Evolutionary conservation across 1,140 invertebrate genomes (phyloP), one percentile per base, ranked within the genome.

Genomic region (Mya arenaria): DNA sequence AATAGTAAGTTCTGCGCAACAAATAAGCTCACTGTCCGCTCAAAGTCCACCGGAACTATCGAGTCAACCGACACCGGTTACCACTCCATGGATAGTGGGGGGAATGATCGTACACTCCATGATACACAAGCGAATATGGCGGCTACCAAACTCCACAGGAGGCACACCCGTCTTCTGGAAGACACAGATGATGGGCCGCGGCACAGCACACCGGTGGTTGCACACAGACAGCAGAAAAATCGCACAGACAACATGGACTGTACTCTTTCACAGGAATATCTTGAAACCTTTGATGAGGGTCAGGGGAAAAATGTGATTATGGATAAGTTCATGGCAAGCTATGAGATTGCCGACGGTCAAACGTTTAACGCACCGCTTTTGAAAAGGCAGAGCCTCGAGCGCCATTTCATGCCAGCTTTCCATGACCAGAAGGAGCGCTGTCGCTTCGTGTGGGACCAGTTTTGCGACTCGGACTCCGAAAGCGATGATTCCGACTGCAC

Each of bases 321-420:
- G 25, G 41, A 80, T 30, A 80, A 80, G 34, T 80, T 80, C 66
- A 80, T 80, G 77, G 77, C 65, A n/a, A 66, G 71, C 56, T 66
- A 80, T 30, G 41, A 48, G 0, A n/a, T 44, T 1, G 3, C 28
- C 4, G 74, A 28, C 10, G n/a, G 28, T 44, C 48, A 32, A 23
- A 62, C 44, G n/a, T 19, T 34, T 19, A 8, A 36, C 15, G n/a
- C 10, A 36, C 19, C 44, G 13, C 8, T 32, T 15, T 30, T n/a
- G 19, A 56, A 52, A 36, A 1, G 65, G 10, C 30, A 23, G n/a
- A 25, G 28, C 19, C 8, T 25, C 19, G 32, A 52, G 10, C 23
- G 68, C 4, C 28, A 73, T 15, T 5, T 25, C 44, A n/a, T 48
- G 28, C 69, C 44, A n/a, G 41, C 23, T 15, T 80, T 80, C 32